Evolutionary conservation across 2,797 vertebrate genomes (phyloP), one percentile per base, ranked within the genome.

Genomic region (Tapirus indicus): DNA sequence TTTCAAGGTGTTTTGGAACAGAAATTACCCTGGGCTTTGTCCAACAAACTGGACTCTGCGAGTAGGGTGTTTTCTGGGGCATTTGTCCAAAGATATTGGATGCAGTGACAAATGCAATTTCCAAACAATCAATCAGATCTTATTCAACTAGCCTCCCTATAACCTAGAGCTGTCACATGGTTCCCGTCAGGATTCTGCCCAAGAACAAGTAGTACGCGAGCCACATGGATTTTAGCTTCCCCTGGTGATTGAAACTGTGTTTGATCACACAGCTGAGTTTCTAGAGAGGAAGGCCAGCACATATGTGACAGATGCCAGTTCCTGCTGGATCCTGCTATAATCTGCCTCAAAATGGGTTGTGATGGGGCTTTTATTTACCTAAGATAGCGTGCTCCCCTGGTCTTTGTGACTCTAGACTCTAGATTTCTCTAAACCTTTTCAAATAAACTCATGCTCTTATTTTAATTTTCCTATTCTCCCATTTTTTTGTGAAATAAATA

Each of bases 121-220:
- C 13, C 62, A 88, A 95, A 80, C 27, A 72, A 35, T 75, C 52
- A 17, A 2, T 54, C 35, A 83, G 29, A 66, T 49, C 32, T 88
- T 88, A 87, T 12, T 91, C 32, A 60, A 18, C 2, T 16, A 49
- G 49, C 12, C 9, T 82, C 7, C 29, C 35, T 16, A 35, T 86
- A 88, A 84, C 83, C 75, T n/a, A 27, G 27, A 11, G 85, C 20
- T 69, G 4, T 84, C 69, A 69, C 35, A 25, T 78, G 41, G 12
- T 54, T 91, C 41, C 60, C 41, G 75, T 78, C 83, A 94, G 72
- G 49, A 95, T 80, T 98, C 74, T 83, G 47, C 91, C 23, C 5
- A 89, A 94, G 35, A 92, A 71, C 8, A 38, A 85, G 52, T 29
- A 79, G 29, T 82, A 90, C 80, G 54, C 58, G 77, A 92, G 35